Percentiles rank a stretch among this genome's conserved stretches.
Evolutionary conservation across 2,888 invertebrate genomes (phyloP).

Genomic region (Nemapogon koenigi): DNA sequence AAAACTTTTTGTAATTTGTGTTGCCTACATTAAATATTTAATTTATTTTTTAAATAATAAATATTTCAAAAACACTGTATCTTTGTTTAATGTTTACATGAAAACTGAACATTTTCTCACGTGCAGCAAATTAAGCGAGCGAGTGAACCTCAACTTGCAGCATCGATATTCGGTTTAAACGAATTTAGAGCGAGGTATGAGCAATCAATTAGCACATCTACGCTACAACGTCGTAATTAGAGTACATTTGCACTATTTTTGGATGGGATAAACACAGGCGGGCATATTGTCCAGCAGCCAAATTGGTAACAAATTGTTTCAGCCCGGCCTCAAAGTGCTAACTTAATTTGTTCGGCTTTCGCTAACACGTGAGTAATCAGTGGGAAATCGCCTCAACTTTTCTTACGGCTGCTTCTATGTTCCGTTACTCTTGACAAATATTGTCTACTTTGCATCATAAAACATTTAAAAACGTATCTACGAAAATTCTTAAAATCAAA

Average conservation of each 20-base stretch:
- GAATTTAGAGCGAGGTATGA: slow-evolving; percentile 40
- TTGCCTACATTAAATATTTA: too few relatives aligned
- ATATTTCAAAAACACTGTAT: too few relatives aligned
- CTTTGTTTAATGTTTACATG: too few relatives aligned
- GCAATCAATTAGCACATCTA: slow-evolving; percentile 44
- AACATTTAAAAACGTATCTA: too few relatives aligned
- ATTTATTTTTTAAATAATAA: too few relatives aligned
- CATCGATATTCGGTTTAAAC: slow-evolving; percentile 26
- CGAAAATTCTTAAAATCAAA: too few relatives aligned
- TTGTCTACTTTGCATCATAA: not conserved
- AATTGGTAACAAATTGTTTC: slow-evolving; percentile 57
- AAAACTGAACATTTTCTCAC: slow-evolving; percentile 5
- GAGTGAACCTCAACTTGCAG: slow-evolving; percentile 13
- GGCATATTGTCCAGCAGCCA: slow-evolving; percentile 51
- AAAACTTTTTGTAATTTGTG: too few relatives aligned
- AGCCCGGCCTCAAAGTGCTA: slow-evolving; percentile 40
- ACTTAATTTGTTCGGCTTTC: slow-evolving; percentile 60
- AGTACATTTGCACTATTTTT: slow-evolving; percentile 60
- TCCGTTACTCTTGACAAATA: not conserved
- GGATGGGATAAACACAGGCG: slow-evolving; percentile 58
- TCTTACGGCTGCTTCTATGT: too few relatives aligned
- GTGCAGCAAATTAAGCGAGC: slow-evolving; percentile 11
- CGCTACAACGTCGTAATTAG: slow-evolving; percentile 53
- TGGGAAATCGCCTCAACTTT: slow-evolving; percentile 18
- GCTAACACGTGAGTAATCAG: slow-evolving; percentile 57